phyloP scores from a whole-genome alignment of 2,113 vertebrate genomes.

The Poeciliopsis retropinna region DNA sequence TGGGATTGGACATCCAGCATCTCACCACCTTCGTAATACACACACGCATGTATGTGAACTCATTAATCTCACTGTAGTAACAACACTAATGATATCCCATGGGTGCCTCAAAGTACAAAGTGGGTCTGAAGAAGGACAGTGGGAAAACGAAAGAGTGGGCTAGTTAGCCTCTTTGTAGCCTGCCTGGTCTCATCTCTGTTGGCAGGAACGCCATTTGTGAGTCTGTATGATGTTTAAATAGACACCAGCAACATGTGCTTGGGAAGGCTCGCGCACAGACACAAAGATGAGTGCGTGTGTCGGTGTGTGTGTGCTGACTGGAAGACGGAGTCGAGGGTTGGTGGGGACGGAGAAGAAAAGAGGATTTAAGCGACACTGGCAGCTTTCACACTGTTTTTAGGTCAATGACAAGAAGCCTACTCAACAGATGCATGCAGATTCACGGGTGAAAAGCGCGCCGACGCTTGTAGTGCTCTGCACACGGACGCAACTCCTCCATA shows the following conservation, averaged over 20 bases:
- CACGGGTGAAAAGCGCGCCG: constrained; percentile 21
- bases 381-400: constrained; percentile 73
- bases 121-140: constrained; percentile 48
- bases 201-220: constrained; percentile 70
- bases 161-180: constrained; percentile 66
- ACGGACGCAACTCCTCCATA: background rate
- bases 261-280: constrained; percentile 5
- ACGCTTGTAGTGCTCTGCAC: constrained; percentile 27
- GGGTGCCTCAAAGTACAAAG: constrained; percentile 60
- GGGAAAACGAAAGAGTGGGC: constrained; percentile 48
- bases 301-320: constrained; percentile 19
- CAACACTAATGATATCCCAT: constrained; percentile 75
- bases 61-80: constrained; percentile 60
- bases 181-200: constrained; percentile 68
- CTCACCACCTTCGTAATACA: constrained; percentile 19
- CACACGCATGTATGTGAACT: constrained; percentile 11
- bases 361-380: constrained; percentile 74
- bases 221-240: constrained; percentile 77
- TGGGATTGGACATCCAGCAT: constrained; percentile 42
- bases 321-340: constrained; percentile 56
- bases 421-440: constrained; percentile 48
- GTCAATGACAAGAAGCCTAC: constrained; percentile 77
- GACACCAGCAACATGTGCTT: constrained; percentile 50
- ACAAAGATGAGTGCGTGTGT: constrained; percentile 13
- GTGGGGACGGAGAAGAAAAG: constrained; percentile 68